phyloP scores from a whole-genome alignment of 2,888 invertebrate genomes.

The Drosophila prolongata region DNA sequence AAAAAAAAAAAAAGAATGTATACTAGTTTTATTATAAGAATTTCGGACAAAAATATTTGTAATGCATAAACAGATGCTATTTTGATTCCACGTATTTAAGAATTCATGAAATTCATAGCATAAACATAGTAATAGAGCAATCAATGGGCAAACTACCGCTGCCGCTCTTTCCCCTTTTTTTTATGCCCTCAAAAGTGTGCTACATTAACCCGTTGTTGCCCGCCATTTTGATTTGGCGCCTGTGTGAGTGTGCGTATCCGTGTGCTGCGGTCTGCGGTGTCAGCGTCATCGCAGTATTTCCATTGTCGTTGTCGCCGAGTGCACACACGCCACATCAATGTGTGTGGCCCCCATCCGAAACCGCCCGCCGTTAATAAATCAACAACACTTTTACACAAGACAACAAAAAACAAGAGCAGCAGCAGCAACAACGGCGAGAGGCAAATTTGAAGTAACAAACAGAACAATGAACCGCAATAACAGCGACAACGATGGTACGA shows the following conservation, averaged over 20 bases:
- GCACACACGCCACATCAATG: constrained; percentile 61
- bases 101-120: too few species aligned
- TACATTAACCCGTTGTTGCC: constrained; percentile 66
- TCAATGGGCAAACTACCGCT: neutral
- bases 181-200: constrained; percentile 25
- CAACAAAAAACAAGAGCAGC: constrained; percentile 51
- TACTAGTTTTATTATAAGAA: too few species aligned
- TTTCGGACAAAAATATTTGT: too few species aligned
- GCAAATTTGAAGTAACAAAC: constrained; percentile 68
- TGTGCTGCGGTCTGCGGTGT: constrained; percentile 32
- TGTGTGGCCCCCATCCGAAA: constrained; percentile 14
- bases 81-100: too few species aligned
- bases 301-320: constrained; percentile 62
- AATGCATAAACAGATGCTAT: too few species aligned
- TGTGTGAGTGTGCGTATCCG: constrained; percentile 21
- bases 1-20: too few species aligned
- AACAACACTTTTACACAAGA: constrained; percentile 76
- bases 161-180: neutral
- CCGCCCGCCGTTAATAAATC: constrained; percentile 80
- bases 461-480: constrained; percentile 73
- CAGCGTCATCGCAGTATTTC: constrained; percentile 23
- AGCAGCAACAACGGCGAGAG: constrained; percentile 43
- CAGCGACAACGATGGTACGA: constrained; percentile 50
- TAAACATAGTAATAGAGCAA: neutral
- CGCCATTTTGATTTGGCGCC: constrained; percentile 57